Conservation (phyloP, 2,888 invertebrate genomes). For the Harpalus rubripes region DNA sequence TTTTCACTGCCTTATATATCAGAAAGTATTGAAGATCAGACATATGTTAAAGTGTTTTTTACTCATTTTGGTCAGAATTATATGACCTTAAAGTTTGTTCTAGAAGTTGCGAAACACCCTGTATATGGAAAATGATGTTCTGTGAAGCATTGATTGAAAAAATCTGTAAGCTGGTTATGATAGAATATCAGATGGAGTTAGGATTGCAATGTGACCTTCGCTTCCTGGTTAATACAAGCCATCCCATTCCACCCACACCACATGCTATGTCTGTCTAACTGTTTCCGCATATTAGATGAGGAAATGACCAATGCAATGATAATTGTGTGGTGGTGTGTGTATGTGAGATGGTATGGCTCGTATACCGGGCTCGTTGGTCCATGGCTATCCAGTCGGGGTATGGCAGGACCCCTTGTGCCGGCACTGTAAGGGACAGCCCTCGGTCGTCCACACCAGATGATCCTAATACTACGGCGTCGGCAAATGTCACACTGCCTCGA, state of each 20-base stretch:
- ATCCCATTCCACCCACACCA: conserved; percentile 38
- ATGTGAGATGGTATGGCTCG: conserved; percentile 47
- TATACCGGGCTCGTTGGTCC: conserved; percentile 67
- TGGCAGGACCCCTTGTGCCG: conserved; percentile 80
- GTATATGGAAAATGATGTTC: too few species aligned
- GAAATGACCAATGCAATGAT: conserved; percentile 24
- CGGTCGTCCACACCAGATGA: conserved; percentile 77
- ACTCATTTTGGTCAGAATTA: too few species aligned
- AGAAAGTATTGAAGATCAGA: too few species aligned
- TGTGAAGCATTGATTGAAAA: background rate
- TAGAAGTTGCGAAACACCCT: too few species aligned
- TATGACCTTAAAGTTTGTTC: too few species aligned
- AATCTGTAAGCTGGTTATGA: background rate
- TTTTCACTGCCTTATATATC: too few species aligned
- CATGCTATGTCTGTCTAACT: background rate
- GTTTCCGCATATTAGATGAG: background rate
- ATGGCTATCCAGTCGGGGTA: conserved; percentile 81
- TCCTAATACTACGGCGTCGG: conserved; percentile 72
- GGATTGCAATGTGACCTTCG: conserved; percentile 58
- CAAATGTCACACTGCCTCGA: conserved; percentile 76
- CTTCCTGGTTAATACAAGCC: conserved; percentile 64
- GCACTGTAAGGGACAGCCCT: conserved; percentile 80
- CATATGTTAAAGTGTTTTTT: too few species aligned
- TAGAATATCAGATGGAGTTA: conserved; percentile 13
- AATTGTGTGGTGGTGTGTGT: background rate